Percentiles rank a stretch among this genome's conserved stretches.
Conservation (phyloP, 2,888 invertebrate genomes). For the Phengaris alcon region DNA sequence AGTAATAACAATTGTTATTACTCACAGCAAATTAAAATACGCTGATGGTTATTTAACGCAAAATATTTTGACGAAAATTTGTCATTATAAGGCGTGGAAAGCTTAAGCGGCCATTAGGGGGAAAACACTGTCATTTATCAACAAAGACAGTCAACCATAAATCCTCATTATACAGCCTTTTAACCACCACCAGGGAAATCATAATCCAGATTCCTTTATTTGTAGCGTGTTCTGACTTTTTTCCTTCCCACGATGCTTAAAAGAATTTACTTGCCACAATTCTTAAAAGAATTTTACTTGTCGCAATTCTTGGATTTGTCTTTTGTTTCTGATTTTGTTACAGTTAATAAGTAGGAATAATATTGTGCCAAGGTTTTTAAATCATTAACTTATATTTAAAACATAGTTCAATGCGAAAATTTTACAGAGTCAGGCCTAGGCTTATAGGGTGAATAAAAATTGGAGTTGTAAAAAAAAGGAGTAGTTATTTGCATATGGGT, state of each 20-base stretch:
- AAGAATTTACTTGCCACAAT: constrained; percentile 30
- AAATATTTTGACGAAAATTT: constrained; percentile 20
- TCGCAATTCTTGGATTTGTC: background rate
- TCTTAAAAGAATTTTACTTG: constrained; percentile 34
- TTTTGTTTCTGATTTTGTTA: constrained; percentile 8
- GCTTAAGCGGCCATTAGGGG: constrained; percentile 49
- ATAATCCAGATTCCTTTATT: constrained; percentile 54
- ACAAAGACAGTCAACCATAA: constrained; percentile 59
- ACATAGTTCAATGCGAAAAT: too few relatives aligned
- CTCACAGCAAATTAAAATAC: background rate
- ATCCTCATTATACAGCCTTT: constrained; percentile 67
- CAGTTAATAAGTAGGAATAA: background rate
- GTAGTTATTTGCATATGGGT: too few relatives aligned
- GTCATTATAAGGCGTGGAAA: constrained; percentile 31
- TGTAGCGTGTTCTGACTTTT: constrained; percentile 48
- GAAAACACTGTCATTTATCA: constrained; percentile 73
- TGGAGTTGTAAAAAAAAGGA: too few relatives aligned
- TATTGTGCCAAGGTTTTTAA: background rate
- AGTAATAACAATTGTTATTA: background rate
- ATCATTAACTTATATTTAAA: too few relatives aligned
- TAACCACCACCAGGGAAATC: constrained; percentile 62
- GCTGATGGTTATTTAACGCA: background rate
- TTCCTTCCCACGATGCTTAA: constrained; percentile 40
- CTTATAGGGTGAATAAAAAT: too few relatives aligned
- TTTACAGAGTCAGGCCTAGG: too few relatives aligned